These are phyloP conservation scores for Drosophila macrospina DNA, from an alignment of 2,888 invertebrate species.

Conservation along the genomic window DNA sequence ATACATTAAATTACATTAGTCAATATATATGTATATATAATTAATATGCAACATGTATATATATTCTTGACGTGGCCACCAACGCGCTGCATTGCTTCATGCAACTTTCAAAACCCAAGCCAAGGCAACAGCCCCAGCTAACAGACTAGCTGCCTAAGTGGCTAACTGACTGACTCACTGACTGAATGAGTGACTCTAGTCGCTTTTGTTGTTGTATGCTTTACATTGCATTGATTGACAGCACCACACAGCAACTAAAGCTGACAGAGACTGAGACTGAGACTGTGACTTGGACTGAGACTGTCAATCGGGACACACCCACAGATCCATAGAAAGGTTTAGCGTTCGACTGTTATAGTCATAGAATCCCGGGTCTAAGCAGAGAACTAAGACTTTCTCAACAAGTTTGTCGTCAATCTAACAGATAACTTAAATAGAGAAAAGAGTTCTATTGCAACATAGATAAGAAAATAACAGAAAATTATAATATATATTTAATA, in stretches of 20 bases:
- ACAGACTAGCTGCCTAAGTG: conserved; percentile 25
- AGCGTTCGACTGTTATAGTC: conserved; percentile 20
- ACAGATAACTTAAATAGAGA: too few relatives aligned
- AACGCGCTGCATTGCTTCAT: conserved; percentile 48
- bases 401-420: conserved; percentile 26
- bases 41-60: conserved; percentile 59
- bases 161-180: conserved; percentile 21
- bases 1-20: conserved; percentile 31
- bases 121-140: conserved; percentile 37
- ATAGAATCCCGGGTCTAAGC: conserved; percentile 8
- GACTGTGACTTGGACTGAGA: conserved; percentile 31
- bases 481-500: too few relatives aligned
- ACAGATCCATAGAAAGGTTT: conserved; percentile 52
- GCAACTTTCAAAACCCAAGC: conserved; percentile 70
- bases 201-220: conserved; percentile 19
- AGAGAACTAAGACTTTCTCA: conserved; percentile 23
- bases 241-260: conserved; percentile 63
- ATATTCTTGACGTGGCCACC: conserved; percentile 69
- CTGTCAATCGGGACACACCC: conserved; percentile 57
- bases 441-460: too few relatives aligned
- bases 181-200: conserved; percentile 16
- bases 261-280: conserved; percentile 30
- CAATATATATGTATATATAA: conserved; percentile 18
- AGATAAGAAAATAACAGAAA: too few relatives aligned
- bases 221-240: conserved; percentile 65